Evolutionary conservation across 2,797 vertebrate genomes (phyloP), one percentile per base, ranked within the genome.

Genomic region (Acrossocheilus wenchowensis): DNA sequence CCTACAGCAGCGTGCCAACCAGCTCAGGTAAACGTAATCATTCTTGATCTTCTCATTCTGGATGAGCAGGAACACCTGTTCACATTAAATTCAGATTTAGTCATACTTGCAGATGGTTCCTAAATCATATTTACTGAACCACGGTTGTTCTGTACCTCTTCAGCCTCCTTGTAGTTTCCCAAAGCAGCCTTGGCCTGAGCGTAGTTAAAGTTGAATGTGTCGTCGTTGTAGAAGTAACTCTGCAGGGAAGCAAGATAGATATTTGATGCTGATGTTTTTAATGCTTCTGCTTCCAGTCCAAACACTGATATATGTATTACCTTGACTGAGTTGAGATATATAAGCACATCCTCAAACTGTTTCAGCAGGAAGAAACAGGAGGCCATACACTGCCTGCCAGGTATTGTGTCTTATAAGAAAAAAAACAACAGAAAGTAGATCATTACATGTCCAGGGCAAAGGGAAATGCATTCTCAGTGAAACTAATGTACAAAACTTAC

Each of bases 251-350:
- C 88, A 84, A 88, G 82, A 83, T 14, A 7, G 19, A 41, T 68
- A 57, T 68, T 50, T 50, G 10, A 69, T 26, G 15, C 1, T 21
- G 14, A 43, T 14, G 23, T 2, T 17, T 83, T 68, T 14, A 73
- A 23, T 34, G 30, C 9, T 10, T 57, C 60, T 54, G 62, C 36
- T 41, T 50, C 60, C 8, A 45, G 71, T 45, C 11, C 11, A 79
- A 60, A 85, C 52, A 72, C 41, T 26, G 21, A 73, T 48, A 45
- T 36, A 2, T 39, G 94, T 95, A 39, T 90, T 88, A 99, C 98
- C 98, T 99, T 99, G 93, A 99, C 96, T 30, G 98, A 99, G 94
- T 98, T 97, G 88, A 99, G 97, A 94, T 99, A 99, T 89, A 98
- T 96, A 87, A 99, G 96, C 83, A 99, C 98, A 86, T 99, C 98